Evolutionary conservation across 2,113 vertebrate species (phyloP), one percentile per base, ranked within the genome.

Genomic region (Ctenomys sociabilis): DNA sequence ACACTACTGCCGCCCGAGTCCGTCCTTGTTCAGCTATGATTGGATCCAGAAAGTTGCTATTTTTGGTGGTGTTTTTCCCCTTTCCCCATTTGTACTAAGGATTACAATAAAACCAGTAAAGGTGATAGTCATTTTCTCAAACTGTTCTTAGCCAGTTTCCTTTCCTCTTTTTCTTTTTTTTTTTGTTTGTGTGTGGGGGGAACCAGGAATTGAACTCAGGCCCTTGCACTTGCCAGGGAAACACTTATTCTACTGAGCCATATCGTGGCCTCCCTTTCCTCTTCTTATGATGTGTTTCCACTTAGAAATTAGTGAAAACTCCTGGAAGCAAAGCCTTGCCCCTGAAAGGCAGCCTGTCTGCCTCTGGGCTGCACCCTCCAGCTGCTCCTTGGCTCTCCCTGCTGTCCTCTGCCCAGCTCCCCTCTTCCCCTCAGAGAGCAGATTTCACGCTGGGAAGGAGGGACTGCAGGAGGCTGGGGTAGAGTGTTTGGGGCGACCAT

Each of bases 401-500:
- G 16, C 24, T 30, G 3, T 68, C 30, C 54, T 81, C 88, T 64
- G 21, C 12, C 35, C 78, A 72, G 70, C 68, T 59, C 83, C 88
- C 43, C 1, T 59, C 3, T 90, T 70, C 88, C 70, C 52, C 32
- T 17, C 16, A 4, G 22, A 4, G 49, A 13, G 66, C 52, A 64
- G 59, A 32, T 49, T n/a, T 93, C 82, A 26, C 88, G 83, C 40
- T 21, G 11, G 85, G 85, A 72, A 68, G 91, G 1, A 19, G 63
- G 49, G 77, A 8, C 24, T 8, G 54, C 87, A 57, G 40, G 81
- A 80, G 73, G 86, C 88, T 14, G 70, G 85, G 93, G 85, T n/a
- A 37, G 85, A 80, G 77, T 97, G 97, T 97, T 97, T 97, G 94
- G 94, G 92, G 94, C 28, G 2, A 87, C 96, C 96, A 90, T 96